Percentiles rank a stretch among this genome's conserved stretches.
Conservation (phyloP, 1,140 invertebrate genomes). For the Diuraphis noxia region DNA sequence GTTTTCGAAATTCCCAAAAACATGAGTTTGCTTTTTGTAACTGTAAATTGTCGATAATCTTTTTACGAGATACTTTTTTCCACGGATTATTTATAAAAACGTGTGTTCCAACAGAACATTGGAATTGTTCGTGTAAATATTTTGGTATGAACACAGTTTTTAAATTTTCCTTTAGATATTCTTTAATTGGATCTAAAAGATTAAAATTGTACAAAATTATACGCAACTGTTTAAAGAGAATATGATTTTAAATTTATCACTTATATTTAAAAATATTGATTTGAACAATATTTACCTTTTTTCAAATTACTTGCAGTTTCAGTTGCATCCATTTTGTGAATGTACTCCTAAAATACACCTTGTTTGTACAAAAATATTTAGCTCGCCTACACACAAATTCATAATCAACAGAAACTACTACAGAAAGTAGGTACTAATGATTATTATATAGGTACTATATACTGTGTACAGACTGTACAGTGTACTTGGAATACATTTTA, state of each 20-base stretch:
- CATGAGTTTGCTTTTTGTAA: neutral
- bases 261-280: neutral
- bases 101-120: slow-evolving; percentile 11
- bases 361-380: neutral
- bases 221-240: neutral
- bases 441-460: too few relatives aligned
- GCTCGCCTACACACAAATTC: neutral
- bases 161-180: slow-evolving; percentile 55
- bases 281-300: neutral
- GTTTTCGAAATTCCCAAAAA: slow-evolving; percentile 28
- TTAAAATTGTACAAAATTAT: neutral
- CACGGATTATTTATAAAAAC: slow-evolving; percentile 28
- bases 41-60: slow-evolving; percentile 20
- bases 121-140: slow-evolving; percentile 15
- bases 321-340: neutral
- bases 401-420: too few relatives aligned
- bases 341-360: neutral
- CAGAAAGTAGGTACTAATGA: too few relatives aligned
- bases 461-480: too few relatives aligned
- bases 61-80: slow-evolving; percentile 10
- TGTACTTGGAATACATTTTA: too few relatives aligned
- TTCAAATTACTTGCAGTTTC: neutral
- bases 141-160: slow-evolving; percentile 58
- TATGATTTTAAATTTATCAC: neutral
- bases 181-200: neutral